These are phyloP conservation scores for Physocephala rufipes DNA, from an alignment of 2,888 invertebrate species.

Conservation along the genomic window DNA sequence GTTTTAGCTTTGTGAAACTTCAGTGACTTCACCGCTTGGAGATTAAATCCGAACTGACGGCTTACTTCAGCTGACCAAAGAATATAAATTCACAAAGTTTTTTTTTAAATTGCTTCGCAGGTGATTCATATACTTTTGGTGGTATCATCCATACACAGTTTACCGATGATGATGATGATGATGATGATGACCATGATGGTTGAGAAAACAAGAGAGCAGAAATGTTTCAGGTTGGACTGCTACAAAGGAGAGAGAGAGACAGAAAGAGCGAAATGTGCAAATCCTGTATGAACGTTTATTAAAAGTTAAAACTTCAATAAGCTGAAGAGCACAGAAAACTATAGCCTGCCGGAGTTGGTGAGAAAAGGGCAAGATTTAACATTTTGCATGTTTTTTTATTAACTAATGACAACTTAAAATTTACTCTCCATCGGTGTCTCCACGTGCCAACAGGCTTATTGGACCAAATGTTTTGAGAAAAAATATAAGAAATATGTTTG, in stretches of 20 bases:
- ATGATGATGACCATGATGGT: too few species aligned
- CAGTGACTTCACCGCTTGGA: conserved; percentile 45
- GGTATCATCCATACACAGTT: background rate
- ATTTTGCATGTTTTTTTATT: background rate
- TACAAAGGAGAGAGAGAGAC: background rate
- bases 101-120: too few species aligned
- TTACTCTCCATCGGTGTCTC: background rate
- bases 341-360: background rate
- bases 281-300: too few species aligned
- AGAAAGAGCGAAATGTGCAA: background rate
- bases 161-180: too few species aligned
- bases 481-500: conserved; percentile 11
- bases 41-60: conserved; percentile 55
- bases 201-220: background rate
- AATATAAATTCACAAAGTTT: conserved; percentile 53
- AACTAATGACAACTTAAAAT: background rate
- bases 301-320: too few species aligned
- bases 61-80: conserved; percentile 48
- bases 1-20: conserved; percentile 30
- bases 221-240: background rate
- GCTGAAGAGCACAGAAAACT: conserved; percentile 19
- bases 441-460: conserved; percentile 33
- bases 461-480: conserved; percentile 18
- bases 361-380: background rate
- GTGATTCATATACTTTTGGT: background rate